These are phyloP conservation scores for Cnemophilus loriae DNA, from an alignment of 2,113 vertebrate species.

Conservation along the genomic window DNA sequence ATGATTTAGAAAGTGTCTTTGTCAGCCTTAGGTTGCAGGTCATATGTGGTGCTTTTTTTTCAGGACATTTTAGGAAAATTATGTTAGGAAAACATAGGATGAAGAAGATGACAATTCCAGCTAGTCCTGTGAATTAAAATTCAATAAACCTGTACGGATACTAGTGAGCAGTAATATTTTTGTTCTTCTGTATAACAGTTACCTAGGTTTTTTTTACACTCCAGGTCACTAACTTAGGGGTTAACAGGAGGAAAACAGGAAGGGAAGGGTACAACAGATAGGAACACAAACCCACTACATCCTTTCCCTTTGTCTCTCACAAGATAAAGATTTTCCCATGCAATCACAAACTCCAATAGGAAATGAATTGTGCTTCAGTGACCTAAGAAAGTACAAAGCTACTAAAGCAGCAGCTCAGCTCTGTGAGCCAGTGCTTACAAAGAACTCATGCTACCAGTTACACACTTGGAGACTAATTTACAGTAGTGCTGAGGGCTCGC, in stretches of 20 bases:
- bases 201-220: neutral
- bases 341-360: neutral
- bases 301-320: neutral
- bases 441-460: neutral
- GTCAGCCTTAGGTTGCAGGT: neutral
- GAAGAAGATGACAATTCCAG: neutral
- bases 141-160: neutral
- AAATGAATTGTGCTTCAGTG: neutral
- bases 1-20: neutral
- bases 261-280: neutral
- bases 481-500: neutral
- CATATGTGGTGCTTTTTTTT: neutral
- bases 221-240: neutral
- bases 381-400: neutral
- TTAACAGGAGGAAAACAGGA: neutral
- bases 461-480: neutral
- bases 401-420: conserved; percentile 1
- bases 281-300: neutral
- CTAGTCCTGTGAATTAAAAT: neutral
- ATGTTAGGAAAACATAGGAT: neutral
- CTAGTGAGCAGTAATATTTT: neutral
- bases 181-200: neutral
- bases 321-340: neutral
- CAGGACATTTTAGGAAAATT: neutral
- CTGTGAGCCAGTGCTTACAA: neutral